Evolutionary conservation across 1,140 invertebrate species (phyloP), one percentile per base, ranked within the genome.

Genomic region (Chironomus striatipennis): DNA sequence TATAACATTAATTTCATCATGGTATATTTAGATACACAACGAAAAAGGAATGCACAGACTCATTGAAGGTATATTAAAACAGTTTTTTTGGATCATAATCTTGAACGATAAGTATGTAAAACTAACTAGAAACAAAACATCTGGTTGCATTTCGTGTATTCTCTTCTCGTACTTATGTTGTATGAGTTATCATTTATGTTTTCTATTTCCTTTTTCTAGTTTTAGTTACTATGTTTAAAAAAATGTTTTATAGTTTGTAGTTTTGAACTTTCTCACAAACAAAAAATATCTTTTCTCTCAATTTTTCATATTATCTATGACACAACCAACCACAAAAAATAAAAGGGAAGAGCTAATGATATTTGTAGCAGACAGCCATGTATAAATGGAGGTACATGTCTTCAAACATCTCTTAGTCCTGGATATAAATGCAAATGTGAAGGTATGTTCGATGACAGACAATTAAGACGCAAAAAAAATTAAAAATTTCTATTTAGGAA

Each of bases 361-460:
- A 85, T 87, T 24, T 91, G 90, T 77, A 83, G 79, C 74, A 80
- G 82, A 73, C 84, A 84, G 73, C 90, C 89, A 8, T 91, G 90
- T 78, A 43, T 86, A 73, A 85, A 91, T 77, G 82, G 83, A 34
- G 90, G 90, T 1, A 86, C 85, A 0, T 92, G 90, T 78, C 87
- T 87, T 67, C 90, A 92, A 83, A 89, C 89, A 24, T 85, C 86
- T 1, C 85, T 86, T 75, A 83, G 86, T 10, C 89, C 89, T 7
- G 87, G 88, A 43, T 92, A 85, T 79, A 86, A 87, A 80, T 92
- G 90, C 79, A 83, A 87, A 77, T 92, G 90, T 79, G 88, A 90
- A 79, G 89, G 65, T 70, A n/a, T n/a, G n/a, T n/a, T n/a, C n/a
- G n/a, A n/a, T n/a, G 47, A 57, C 24, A 34, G 24, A 34, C n/a